Conservation (phyloP, 2,888 invertebrate genomes). For the Thereva unica region DNA sequence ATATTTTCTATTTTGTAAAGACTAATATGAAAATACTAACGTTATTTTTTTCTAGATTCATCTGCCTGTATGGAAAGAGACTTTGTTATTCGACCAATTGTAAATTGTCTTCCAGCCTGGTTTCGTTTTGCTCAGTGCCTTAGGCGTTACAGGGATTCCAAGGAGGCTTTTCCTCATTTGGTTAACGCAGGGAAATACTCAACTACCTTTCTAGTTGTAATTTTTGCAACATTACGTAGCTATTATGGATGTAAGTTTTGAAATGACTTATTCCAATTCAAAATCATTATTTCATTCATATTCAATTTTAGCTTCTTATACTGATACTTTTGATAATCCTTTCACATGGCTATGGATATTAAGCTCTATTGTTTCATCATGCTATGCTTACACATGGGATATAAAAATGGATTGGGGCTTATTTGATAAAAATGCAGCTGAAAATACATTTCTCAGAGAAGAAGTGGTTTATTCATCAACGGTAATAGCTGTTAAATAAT, state of each 20-base stretch:
- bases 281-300: not conserved
- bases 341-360: slow-evolving; percentile 90
- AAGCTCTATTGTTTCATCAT: slow-evolving; percentile 82
- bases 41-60: slow-evolving; percentile 56
- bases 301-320: slow-evolving; percentile 61
- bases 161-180: slow-evolving; percentile 92
- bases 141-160: slow-evolving; percentile 91
- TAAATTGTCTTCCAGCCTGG: slow-evolving; percentile 95
- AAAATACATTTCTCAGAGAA: slow-evolving; percentile 88
- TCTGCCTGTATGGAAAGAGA: slow-evolving; percentile 73
- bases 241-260: slow-evolving; percentile 64
- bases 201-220: slow-evolving; percentile 92
- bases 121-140: slow-evolving; percentile 97
- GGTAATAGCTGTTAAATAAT: slow-evolving; percentile 61
- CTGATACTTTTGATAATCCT: slow-evolving; percentile 72
- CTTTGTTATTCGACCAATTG: slow-evolving; percentile 78
- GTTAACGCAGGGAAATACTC: slow-evolving; percentile 98
- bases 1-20: slow-evolving; percentile 41
- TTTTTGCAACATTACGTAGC: slow-evolving; percentile 75
- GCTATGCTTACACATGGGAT: slow-evolving; percentile 97
- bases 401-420: slow-evolving; percentile 99
- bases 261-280: not conserved
- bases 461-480: slow-evolving; percentile 93
- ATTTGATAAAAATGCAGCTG: slow-evolving; percentile 87
- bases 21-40: slow-evolving; percentile 11